Evolutionary conservation across 1,140 invertebrate genomes (phyloP), one percentile per base, ranked within the genome.

Genomic region (Plectrocnemia conspersa): DNA sequence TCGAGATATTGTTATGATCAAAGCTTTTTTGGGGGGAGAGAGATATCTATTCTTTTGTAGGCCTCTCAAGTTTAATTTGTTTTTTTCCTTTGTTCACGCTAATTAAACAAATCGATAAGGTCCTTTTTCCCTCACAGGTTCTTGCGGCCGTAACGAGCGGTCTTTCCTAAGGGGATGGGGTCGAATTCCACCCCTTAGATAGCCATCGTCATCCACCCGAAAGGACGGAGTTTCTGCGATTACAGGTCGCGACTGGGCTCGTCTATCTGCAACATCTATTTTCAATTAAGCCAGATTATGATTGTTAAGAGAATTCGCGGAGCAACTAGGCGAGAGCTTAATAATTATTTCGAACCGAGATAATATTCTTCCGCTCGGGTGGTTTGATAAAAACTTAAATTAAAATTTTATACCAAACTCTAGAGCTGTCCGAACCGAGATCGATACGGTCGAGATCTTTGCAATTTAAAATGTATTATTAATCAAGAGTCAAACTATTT

Each of bases 61-160:
- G 48, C 46, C 33, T 52, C 42, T 52, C 50, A 13, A 36, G 16
- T 35, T 47, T 53, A 53, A 58, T 53, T 58, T 36, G 56, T 44
- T 53, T 55, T 45, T 53, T 54, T 29, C 42, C 42, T 58, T 58
- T 58, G 50, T 58, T 54, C 44, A 54, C 52, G 46, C 50, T 58
- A 58, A 58, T 58, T 58, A 54, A 54, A 27, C 46, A 50, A 41
- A 58, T 58, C 56, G 56, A 54, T 54, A 54, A 49, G 50, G 44
- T 32, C 13, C 15, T 23, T n/a, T n/a, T n/a, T 47, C 35, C 22
- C 18, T 38, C 18, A 16, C 42, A 19, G 42, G 42, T 25, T 11
- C 38, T 13, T 41, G 38, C 19, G 38, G 19, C 25, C 15, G 21
- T 18, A 41, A 25, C 22, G 42, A 24, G 19, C 42, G n/a, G n/a